Evolutionary conservation across 2,888 invertebrate genomes (phyloP).

Genomic region (Drosophila borborema): DNA sequence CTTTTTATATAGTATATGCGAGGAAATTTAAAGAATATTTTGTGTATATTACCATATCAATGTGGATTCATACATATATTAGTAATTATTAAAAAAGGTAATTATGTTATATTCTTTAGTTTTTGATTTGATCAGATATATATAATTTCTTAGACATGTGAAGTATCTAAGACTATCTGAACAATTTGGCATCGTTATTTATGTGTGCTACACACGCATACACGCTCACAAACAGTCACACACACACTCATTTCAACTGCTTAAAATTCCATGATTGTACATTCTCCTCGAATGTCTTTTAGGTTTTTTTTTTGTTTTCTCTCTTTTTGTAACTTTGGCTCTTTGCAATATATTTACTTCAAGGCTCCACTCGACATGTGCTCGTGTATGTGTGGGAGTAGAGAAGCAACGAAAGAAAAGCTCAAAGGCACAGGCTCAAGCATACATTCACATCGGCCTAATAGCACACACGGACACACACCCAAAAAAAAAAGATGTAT

Average conservation of each 20-base stretch:
- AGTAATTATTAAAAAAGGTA: neutral
- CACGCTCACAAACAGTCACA: conserved; percentile 15
- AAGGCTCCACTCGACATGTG: conserved; percentile 53
- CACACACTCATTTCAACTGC: conserved; percentile 39
- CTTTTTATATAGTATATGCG: neutral
- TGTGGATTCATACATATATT: neutral
- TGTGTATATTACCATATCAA: neutral
- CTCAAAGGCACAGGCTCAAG: conserved; percentile 32
- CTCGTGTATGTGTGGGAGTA: conserved; percentile 11
- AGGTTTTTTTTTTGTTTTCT: conserved; percentile 13
- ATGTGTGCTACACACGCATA: conserved; percentile 8
- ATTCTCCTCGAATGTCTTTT: conserved; percentile 37
- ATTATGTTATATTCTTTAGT: neutral
- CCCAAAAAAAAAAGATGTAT: conserved; percentile 12
- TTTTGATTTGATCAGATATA: neutral
- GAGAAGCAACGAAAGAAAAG: conserved; percentile 12
- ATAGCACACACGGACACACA: conserved; percentile 36
- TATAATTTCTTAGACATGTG: neutral
- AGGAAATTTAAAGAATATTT: neutral
- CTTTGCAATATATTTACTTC: conserved; percentile 70
- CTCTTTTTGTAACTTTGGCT: conserved; percentile 55
- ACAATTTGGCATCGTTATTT: conserved; percentile 24
- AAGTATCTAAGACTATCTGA: conserved; percentile 14
- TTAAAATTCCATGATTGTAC: conserved; percentile 70
- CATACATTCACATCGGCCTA: conserved; percentile 47